Conservation (phyloP, 2,797 vertebrate species). For the Acropternis orthonyx region DNA sequence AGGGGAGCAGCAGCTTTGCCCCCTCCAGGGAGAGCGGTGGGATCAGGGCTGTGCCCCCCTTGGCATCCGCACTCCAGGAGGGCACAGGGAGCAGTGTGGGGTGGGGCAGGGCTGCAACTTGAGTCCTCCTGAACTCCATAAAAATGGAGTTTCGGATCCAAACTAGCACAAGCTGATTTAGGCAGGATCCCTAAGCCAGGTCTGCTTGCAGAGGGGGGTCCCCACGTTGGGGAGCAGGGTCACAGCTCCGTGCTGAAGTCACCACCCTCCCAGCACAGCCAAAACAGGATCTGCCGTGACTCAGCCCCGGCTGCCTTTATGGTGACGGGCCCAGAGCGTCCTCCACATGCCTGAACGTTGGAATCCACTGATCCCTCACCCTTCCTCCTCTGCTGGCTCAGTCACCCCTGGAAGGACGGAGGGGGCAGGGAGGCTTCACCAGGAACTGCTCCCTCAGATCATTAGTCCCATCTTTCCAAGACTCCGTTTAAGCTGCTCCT, state of each 20-base stretch:
- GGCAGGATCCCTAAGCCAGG: too few relatives aligned
- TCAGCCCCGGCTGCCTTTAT: not conserved
- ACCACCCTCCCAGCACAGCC: not conserved
- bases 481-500: fast-evolving
- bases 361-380: not conserved
- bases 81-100: not conserved
- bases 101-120: not conserved
- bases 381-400: not conserved
- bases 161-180: fast-evolving
- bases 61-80: fast-evolving
- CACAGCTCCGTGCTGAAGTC: not conserved
- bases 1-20: not conserved
- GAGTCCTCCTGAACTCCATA: not conserved
- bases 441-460: not conserved
- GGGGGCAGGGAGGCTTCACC: not conserved
- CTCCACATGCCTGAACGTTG: not conserved
- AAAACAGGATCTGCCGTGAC: not conserved
- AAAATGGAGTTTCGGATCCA: fast-evolving
- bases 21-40: fast-evolving
- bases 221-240: not conserved
- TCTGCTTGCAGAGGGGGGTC: too few relatives aligned
- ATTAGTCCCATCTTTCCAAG: fast-evolving
- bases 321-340: not conserved
- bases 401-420: not conserved
- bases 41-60: not conserved